phyloP scores from a whole-genome alignment of 2,113 vertebrate genomes.

The Platanista minor region DNA sequence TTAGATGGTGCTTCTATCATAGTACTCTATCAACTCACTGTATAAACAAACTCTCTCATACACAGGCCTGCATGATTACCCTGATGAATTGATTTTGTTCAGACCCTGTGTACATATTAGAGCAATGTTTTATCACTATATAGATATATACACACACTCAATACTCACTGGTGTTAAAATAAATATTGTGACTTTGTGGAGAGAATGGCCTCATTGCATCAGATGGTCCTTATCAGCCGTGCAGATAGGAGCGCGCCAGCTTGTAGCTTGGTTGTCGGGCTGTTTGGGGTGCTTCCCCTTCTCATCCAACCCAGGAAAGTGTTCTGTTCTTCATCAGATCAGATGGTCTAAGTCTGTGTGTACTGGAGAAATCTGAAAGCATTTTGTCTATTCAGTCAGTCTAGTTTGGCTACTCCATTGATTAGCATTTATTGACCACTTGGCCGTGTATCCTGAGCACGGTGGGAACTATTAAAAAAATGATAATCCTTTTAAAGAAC shows the following conservation, averaged over 20 bases:
- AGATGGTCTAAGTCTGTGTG: not conserved
- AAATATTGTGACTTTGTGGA: conserved; percentile 76
- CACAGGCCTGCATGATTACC: conserved; percentile 29
- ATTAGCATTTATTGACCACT: not conserved
- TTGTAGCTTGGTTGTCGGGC: not conserved
- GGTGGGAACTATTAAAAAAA: not conserved
- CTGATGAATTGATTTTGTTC: conserved; percentile 66
- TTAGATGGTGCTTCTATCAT: not conserved
- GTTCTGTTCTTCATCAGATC: conserved; percentile 63
- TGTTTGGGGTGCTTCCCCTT: conserved; percentile 3
- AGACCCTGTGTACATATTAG: conserved; percentile 58
- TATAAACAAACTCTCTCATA: conserved; percentile 64
- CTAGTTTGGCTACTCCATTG: not conserved
- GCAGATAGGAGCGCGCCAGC: conserved; percentile 21
- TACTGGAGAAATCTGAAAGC: not conserved
- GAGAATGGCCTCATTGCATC: conserved; percentile 58
- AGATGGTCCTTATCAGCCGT: conserved; percentile 61
- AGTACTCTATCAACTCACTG: conserved; percentile 46
- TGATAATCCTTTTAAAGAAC: not conserved
- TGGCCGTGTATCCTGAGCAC: not conserved
- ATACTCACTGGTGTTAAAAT: conserved; percentile 70
- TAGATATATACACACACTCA: conserved; percentile 74
- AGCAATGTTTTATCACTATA: conserved; percentile 65
- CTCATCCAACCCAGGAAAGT: not conserved
- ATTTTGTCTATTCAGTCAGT: not conserved